phyloP scores from a whole-genome alignment of 2,888 invertebrate genomes.

The Ryuthela nishihirai region DNA sequence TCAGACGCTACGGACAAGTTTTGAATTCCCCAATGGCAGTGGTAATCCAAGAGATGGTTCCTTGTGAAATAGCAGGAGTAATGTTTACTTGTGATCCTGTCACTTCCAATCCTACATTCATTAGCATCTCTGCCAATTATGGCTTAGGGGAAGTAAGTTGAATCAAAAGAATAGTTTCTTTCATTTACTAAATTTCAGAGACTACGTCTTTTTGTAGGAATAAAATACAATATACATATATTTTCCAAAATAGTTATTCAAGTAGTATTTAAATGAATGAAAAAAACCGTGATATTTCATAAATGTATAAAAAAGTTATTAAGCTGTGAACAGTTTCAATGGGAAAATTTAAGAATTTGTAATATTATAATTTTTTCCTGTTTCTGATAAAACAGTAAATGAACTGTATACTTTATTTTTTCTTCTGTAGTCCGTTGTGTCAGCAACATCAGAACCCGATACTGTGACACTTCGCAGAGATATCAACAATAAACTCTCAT shows the following conservation, averaged over 20 bases:
- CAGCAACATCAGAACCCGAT: constrained; percentile 72
- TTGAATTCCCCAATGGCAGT: constrained; percentile 68
- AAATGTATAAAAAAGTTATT: background rate
- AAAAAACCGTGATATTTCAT: background rate
- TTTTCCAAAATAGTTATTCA: too few relatives aligned
- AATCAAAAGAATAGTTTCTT: background rate
- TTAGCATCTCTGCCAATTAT: constrained; percentile 72
- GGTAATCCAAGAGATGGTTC: constrained; percentile 72
- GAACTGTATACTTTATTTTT: constrained; percentile 55
- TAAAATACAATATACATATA: too few relatives aligned
- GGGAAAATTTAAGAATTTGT: background rate
- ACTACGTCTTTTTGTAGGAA: background rate
- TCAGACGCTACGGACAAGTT: constrained; percentile 67
- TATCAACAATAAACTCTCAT: background rate
- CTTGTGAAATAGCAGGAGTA: constrained; percentile 65
- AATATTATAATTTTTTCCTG: background rate
- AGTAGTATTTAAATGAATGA: background rate
- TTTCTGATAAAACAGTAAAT: background rate
- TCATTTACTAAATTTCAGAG: background rate
- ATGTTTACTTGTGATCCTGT: constrained; percentile 76
- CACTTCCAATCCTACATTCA: constrained; percentile 62
- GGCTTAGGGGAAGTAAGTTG: constrained; percentile 62
- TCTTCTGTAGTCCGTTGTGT: constrained; percentile 76
- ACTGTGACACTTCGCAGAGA: constrained; percentile 57
- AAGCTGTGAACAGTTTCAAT: too few relatives aligned